Evolutionary conservation across 2,113 vertebrate genomes (phyloP), one percentile per base, ranked within the genome.

Genomic region (Ranitomeya variabilis): DNA sequence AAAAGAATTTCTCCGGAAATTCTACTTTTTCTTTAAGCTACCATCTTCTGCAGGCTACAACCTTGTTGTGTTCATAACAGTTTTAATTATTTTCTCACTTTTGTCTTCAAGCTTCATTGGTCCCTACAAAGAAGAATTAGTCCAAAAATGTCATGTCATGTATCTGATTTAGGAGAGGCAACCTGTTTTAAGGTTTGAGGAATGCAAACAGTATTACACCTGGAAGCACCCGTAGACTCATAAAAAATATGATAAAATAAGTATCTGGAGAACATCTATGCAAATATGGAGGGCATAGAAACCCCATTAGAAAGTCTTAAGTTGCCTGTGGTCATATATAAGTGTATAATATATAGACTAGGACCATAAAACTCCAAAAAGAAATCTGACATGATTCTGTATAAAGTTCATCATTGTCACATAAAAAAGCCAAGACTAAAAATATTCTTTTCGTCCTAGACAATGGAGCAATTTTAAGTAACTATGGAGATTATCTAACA

Each of bases 401-500:
- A 92, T 92, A 94, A 92, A 88, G 92, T 92, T 92, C 89, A 16
- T 21, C 83, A 66, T 89, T 92, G 89, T 92, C 88, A 90, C 90
- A 92, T 89, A 87, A 93, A 93, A 92, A 91, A 92, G 91, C 55
- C 90, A 90, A 92, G 91, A 92, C 88, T 92, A 93, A 92, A 79
- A 92, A 92, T 93, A 90, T 90, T 93, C 90, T 94, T 95, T 94
- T 93, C 91, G 90, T 95, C 95, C 92, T 93, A 94, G 93, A 94
- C 94, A 91, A 93, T 93, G 95, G 94, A 95, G 95, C 94, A 95
- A 96, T 96, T 96, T 93, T 91, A 91, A 91, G 96, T 98, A 95
- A 94, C 97, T 94, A 97, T 97, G 94, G 97, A 91, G 95, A 98
- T 97, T 96, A 98, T 98, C 96, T 98, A 89, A 92, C 90, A 92